Evolutionary conservation across 2,113 vertebrate species (phyloP).

Genomic region (Athene cunicularia): DNA sequence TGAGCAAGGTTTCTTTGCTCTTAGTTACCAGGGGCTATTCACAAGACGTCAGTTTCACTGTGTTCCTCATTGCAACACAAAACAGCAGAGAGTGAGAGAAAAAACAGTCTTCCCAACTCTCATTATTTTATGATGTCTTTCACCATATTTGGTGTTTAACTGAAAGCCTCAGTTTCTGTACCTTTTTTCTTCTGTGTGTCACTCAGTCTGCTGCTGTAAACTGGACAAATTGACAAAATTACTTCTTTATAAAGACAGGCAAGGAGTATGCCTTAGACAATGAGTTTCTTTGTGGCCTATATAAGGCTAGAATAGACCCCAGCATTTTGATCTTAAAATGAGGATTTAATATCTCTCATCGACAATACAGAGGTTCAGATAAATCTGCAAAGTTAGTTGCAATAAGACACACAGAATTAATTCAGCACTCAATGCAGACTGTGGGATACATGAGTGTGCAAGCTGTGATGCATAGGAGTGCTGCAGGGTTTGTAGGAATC

Average conservation of each 20-base stretch:
- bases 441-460: neutral
- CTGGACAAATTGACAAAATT: neutral
- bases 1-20: constrained; percentile 18
- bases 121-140: neutral
- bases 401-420: neutral
- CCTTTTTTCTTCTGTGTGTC: neutral
- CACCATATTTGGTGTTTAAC: neutral
- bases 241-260: neutral
- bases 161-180: neutral
- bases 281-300: neutral
- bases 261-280: neutral
- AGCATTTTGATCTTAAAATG: constrained; percentile 2
- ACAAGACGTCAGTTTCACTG: neutral
- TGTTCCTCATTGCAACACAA: neutral
- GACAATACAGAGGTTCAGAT: neutral
- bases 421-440: neutral
- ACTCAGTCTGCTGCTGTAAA: neutral
- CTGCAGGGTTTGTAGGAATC: neutral
- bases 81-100: neutral
- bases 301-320: neutral
- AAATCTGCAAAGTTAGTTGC: neutral
- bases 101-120: neutral
- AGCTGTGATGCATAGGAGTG: neutral
- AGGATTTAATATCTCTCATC: neutral
- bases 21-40: constrained; percentile 12